Conservation (phyloP, 2,113 vertebrate species). For the Condylura cristata region DNA sequence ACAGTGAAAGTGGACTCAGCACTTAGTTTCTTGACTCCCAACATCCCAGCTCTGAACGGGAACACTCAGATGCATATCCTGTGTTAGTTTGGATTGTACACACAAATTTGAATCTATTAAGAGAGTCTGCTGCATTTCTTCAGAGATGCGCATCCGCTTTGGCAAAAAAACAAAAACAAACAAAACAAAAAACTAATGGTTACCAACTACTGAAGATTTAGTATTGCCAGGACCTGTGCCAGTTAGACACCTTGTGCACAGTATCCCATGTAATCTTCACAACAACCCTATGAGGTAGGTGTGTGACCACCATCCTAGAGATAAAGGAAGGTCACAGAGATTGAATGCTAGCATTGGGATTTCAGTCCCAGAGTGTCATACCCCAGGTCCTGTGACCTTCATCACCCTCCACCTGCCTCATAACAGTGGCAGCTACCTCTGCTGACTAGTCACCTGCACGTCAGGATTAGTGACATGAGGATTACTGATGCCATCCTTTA, state of each 20-base stretch:
- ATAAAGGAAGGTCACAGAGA: not conserved
- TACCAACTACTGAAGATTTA: not conserved
- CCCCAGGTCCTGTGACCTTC: not conserved
- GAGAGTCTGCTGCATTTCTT: not conserved
- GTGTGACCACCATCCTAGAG: not conserved
- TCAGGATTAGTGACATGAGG: not conserved
- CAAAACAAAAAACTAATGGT: not conserved
- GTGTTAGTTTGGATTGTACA: not conserved
- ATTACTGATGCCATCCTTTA: not conserved
- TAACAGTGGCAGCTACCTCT: not conserved
- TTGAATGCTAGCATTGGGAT: not conserved
- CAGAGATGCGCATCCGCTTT: not conserved
- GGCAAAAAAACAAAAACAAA: not conserved
- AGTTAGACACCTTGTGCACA: not conserved
- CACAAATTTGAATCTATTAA: not conserved
- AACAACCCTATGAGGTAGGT: not conserved
- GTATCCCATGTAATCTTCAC: not conserved
- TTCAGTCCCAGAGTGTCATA: not conserved
- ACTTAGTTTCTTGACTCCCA: not conserved
- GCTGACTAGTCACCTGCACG: not conserved
- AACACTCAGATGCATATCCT: not conserved
- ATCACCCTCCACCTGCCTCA: not conserved
- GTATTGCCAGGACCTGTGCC: not conserved
- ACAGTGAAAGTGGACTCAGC: not conserved
- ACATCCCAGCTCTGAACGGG: not conserved